phyloP scores from a whole-genome alignment of 2,797 vertebrate species.

The Tinamus major region DNA sequence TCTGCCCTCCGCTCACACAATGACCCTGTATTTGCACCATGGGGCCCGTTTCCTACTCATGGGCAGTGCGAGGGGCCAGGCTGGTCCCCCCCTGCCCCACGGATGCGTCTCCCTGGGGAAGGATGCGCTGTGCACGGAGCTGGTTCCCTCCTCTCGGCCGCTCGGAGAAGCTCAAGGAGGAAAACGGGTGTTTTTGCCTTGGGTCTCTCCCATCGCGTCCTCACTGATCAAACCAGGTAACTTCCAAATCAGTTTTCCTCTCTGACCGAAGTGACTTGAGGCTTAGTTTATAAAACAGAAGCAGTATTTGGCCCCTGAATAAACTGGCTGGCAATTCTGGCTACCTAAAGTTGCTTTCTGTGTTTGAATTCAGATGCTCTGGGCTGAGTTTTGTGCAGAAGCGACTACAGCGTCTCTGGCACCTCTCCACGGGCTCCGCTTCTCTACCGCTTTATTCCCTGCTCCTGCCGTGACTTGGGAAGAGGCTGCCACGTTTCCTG shows the following conservation, averaged over 20 bases:
- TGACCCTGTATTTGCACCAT: neutral
- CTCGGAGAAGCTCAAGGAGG: neutral
- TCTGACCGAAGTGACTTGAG: neutral
- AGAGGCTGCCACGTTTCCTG: neutral
- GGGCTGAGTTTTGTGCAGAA: neutral
- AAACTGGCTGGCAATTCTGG: neutral
- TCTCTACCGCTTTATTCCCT: neutral
- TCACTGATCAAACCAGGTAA: neutral
- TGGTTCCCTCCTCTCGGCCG: too few species aligned
- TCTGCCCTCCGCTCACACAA: neutral
- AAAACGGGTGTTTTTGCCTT: neutral
- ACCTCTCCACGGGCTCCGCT: accelerated
- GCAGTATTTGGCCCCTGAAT: neutral
- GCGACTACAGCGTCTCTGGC: accelerated
- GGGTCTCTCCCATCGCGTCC: neutral
- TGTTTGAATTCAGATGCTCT: neutral
- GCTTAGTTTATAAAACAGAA: neutral
- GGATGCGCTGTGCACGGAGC: accelerated
- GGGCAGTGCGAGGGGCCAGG: neutral
- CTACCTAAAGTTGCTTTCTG: neutral
- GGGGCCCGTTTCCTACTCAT: accelerated
- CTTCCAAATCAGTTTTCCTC: neutral
- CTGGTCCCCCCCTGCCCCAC: accelerated
- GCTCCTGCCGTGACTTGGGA: accelerated
- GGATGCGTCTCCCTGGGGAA: neutral